Base-by-base conservation (phyloP, 2,797 vertebrate species). In the Gymnothorax reevesii region DNA sequence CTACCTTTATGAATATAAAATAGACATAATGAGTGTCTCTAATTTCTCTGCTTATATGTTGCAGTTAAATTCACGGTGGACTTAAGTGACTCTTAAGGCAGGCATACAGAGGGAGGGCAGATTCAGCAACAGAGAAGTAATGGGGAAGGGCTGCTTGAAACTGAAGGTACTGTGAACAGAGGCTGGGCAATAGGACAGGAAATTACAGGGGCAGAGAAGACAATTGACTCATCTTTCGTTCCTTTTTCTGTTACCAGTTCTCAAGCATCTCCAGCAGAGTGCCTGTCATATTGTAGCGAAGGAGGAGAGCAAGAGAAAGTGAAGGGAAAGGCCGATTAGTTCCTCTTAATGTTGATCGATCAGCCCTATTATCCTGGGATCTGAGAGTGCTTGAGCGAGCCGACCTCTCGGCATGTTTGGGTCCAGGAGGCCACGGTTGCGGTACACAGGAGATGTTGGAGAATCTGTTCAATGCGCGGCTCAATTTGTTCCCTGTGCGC, bases 311-410 rank as follows among this genome's bases (percentile, higher is more conserved):
- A 75, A 83, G 83, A 87, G 83, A 85, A 77, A 88, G 69, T 88
- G 82, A 60, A 12, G 15, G 84, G 33, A 17, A 57, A 80, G 49
- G 57, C 85, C 87, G 90, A 93, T 91, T 88, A 84, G 90, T 92
- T 93, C 85, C 89, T 89, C 89, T 90, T 91, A 90, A 88, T 89
- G 85, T 88, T 89, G 88, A 92, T 92, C 77, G 85, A 91, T 90
- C 88, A 6, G 80, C 88, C 91, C 90, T 89, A 89, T 89, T 88
- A 88, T 84, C 82, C 83, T 13, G 79, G 64, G 86, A 88, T 90
- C 87, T 86, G 62, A 89, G 90, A 80, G 88, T 90, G 80, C 87
- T 89, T 85, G 84, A 62, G 66, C 83, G 52, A 89, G 69, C 87
- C 89, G 88, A 90, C 85, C 77, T 75, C 83, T 49, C 62, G 6